A percentile compares a stretch with the other conserved stretches of the same genome.
These are phyloP conservation scores for Pheosia tremula DNA, from an alignment of 2,888 invertebrate species.

Conservation along the genomic window DNA sequence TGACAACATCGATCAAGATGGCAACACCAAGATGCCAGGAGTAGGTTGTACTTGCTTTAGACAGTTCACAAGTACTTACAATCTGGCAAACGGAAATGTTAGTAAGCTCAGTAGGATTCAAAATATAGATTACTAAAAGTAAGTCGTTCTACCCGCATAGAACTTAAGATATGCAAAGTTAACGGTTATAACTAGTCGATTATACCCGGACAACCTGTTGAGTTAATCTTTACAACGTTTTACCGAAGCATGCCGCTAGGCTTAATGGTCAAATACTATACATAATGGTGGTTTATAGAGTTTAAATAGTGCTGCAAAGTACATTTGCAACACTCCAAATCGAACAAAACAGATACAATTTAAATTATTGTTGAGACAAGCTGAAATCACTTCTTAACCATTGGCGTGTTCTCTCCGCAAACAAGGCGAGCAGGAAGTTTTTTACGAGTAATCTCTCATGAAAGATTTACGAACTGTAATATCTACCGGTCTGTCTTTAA, in stretches of 20 bases:
- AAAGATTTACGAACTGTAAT: slow-evolving; percentile 4
- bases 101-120: slow-evolving; percentile 21
- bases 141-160: slow-evolving; percentile 41
- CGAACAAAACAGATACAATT: neutral
- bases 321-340: neutral
- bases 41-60: neutral
- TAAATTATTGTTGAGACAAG: neutral
- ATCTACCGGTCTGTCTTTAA: slow-evolving; percentile 15
- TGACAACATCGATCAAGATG: no score
- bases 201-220: slow-evolving; percentile 32
- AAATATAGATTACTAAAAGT: slow-evolving; percentile 29
- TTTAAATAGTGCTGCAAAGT: neutral
- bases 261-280: slow-evolving; percentile 3
- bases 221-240: slow-evolving; percentile 30
- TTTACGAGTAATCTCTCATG: slow-evolving; percentile 18
- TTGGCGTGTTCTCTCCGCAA: neutral
- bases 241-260: slow-evolving; percentile 22
- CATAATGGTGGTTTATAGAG: neutral
- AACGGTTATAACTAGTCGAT: slow-evolving; percentile 48
- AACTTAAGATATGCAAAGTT: slow-evolving; percentile 43
- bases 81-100: slow-evolving; percentile 30
- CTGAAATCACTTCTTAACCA: neutral
- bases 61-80: neutral
- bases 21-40: no score
- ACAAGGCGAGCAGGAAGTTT: slow-evolving; percentile 2